Percentiles rank a stretch among this genome's conserved stretches.
phyloP scores from a whole-genome alignment of 2,113 vertebrate species.

The Solenodon paradoxus region DNA sequence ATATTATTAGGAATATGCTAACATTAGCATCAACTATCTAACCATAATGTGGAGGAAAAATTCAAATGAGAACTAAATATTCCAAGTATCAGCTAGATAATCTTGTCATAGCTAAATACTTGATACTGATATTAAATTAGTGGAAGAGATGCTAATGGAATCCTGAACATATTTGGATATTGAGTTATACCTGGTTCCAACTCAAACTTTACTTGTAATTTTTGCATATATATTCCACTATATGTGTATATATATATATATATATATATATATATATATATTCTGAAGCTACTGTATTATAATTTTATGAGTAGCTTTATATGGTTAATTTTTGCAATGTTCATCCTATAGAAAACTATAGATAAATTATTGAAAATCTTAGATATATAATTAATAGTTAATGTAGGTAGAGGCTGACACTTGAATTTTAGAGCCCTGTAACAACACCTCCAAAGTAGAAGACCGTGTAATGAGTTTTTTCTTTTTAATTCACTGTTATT shows the following conservation, averaged over 20 bases:
- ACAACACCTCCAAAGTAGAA: constrained; percentile 1
- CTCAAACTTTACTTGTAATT: not conserved
- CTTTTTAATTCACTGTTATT: constrained; percentile 15
- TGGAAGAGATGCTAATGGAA: not conserved
- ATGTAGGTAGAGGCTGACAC: not conserved
- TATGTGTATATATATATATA: too few relatives aligned
- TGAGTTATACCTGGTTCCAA: constrained; percentile 2
- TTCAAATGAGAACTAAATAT: not conserved
- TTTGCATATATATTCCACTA: not conserved
- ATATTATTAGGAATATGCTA: not conserved
- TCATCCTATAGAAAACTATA: not conserved
- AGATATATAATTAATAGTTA: constrained; percentile 7
- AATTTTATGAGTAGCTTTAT: not conserved
- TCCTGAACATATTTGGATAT: not conserved
- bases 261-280: too few relatives aligned
- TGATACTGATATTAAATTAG: not conserved
- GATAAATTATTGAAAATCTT: not conserved
- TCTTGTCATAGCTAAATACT: not conserved
- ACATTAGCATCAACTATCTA: not conserved
- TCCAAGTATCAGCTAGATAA: not conserved
- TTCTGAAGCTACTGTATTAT: constrained; percentile 25
- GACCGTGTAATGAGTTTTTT: not conserved
- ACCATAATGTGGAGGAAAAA: not conserved
- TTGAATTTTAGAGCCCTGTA: not conserved
- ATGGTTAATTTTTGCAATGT: constrained; percentile 11